Percentiles rank a stretch among this genome's conserved stretches.
These are phyloP conservation scores for Epinotia nisella DNA, from an alignment of 2,888 invertebrate genomes.

Conservation along the genomic window DNA sequence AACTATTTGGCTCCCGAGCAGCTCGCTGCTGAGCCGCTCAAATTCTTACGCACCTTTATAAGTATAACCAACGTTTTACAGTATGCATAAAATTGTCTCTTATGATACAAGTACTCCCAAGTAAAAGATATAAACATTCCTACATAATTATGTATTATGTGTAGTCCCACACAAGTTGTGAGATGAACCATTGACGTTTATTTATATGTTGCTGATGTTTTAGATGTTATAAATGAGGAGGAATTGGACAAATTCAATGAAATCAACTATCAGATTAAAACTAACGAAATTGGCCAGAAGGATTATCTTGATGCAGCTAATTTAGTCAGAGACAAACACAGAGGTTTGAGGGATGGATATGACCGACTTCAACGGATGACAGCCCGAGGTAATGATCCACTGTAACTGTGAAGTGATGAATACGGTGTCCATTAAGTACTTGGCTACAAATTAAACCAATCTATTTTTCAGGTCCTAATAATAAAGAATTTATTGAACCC, in stretches of 20 bases:
- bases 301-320: slow-evolving; percentile 89
- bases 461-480: slow-evolving; percentile 85
- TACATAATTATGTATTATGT: background rate
- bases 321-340: slow-evolving; percentile 89
- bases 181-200: too few species aligned
- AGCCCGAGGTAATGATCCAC: slow-evolving; percentile 82
- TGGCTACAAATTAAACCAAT: too few species aligned
- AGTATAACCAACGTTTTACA: too few species aligned
- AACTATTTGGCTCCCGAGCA: too few species aligned
- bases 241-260: slow-evolving; percentile 90
- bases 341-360: slow-evolving; percentile 90
- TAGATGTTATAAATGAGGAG: slow-evolving; percentile 90
- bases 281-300: slow-evolving; percentile 80
- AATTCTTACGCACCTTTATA: too few species aligned
- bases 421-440: too few species aligned
- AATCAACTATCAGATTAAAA: slow-evolving; percentile 85
- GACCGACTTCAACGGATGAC: slow-evolving; percentile 90
- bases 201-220: slow-evolving; percentile 41
- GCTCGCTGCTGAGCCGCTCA: too few species aligned
- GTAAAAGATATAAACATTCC: background rate
- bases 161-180: too few species aligned
- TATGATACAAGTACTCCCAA: too few species aligned
- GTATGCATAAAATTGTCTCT: too few species aligned
- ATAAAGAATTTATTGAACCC: slow-evolving; percentile 95
- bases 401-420: too few species aligned